Percentiles rank a stretch among this genome's conserved stretches.
These are phyloP conservation scores for Myotis daubentonii DNA, from an alignment of 2,797 vertebrate species.

Conservation along the genomic window DNA sequence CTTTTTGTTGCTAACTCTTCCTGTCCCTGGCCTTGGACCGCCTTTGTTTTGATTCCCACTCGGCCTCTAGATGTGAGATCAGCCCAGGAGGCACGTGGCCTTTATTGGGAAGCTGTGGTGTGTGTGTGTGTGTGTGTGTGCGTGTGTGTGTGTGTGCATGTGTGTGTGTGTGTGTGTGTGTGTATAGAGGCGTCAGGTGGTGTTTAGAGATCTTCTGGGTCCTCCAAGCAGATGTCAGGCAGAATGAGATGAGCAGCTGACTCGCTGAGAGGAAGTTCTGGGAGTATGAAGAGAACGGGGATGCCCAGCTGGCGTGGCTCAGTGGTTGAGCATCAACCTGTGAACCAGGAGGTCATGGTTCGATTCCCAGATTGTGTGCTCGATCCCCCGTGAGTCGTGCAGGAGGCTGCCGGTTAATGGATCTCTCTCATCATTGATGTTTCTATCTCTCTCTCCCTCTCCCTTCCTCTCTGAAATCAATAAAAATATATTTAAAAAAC, in stretches of 20 bases:
- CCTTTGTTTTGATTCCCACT: neutral
- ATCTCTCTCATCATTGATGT: no score
- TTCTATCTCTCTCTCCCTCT: no score
- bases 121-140: rapidly evolving
- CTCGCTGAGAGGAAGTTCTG: neutral
- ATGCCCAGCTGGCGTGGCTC: no score
- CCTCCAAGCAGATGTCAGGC: neutral
- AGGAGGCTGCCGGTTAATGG: no score
- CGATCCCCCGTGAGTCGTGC: no score
- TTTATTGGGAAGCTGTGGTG: neutral
- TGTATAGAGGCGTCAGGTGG: neutral
- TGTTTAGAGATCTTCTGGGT: neutral
- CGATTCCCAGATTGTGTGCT: no score
- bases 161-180: neutral
- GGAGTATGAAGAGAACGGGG: no score
- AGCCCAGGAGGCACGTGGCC: neutral
- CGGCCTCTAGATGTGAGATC: neutral
- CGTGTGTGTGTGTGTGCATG: neutral
- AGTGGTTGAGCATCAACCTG: no score
- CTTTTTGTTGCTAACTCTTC: neutral
- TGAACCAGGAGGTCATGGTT: no score
- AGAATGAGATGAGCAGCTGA: neutral
- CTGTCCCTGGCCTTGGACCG: neutral
- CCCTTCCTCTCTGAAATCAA: no score
- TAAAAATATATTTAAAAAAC: no score